Percentiles rank a stretch among this genome's conserved stretches.
phyloP scores from a whole-genome alignment of 2,888 invertebrate species.

The Metallyticus violacea region DNA sequence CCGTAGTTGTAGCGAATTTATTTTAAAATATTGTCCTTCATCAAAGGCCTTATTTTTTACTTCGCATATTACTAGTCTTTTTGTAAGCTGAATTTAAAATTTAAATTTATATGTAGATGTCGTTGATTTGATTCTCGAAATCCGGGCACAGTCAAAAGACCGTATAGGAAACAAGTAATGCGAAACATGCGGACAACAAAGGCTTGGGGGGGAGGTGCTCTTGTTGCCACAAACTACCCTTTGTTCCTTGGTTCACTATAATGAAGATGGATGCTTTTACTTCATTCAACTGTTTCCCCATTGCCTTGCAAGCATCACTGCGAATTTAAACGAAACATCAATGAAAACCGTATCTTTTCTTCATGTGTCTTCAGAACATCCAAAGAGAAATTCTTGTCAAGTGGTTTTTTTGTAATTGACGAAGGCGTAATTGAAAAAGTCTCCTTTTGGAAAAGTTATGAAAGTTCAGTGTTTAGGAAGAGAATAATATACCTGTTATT shows the following conservation, averaged over 20 bases:
- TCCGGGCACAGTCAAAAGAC: neutral
- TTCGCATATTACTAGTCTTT: neutral
- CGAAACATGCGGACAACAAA: neutral
- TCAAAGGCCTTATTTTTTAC: neutral
- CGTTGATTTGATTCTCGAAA: neutral
- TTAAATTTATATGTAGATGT: neutral
- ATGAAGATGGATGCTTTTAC: constrained; percentile 10
- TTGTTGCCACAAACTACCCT: neutral
- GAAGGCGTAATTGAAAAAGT: too few species aligned
- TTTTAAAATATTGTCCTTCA: too few species aligned
- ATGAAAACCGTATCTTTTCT: neutral
- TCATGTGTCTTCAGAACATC: neutral
- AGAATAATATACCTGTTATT: too few species aligned
- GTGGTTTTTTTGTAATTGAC: too few species aligned
- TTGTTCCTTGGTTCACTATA: neutral
- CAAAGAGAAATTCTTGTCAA: too few species aligned
- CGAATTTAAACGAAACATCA: neutral
- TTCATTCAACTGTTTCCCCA: neutral
- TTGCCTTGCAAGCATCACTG: neutral
- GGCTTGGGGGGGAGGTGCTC: neutral
- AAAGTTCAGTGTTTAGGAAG: too few species aligned
- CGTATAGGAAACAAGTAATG: neutral
- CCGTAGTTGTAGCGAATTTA: too few species aligned
- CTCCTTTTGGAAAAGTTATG: too few species aligned
- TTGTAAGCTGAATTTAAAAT: neutral